Percentiles rank a stretch among this genome's conserved stretches.
Evolutionary conservation across 1,140 invertebrate species (phyloP).

Genomic region (Anoplolepis gracilipes): DNA sequence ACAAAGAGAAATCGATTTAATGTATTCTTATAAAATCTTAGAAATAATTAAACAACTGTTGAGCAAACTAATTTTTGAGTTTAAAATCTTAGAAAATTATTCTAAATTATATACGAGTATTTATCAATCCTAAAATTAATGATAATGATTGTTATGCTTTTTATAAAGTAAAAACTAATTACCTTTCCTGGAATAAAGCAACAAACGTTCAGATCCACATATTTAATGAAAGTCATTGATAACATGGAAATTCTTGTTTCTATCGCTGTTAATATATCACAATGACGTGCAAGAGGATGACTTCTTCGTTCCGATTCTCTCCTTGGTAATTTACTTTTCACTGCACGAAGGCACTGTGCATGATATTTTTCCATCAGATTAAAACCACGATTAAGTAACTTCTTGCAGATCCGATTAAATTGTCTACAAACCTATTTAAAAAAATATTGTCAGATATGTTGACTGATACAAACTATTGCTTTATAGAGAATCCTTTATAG

Average conservation of each 20-base stretch:
- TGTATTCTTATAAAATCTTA: no score
- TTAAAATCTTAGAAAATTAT: no score
- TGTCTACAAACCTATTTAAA: slow-evolving; percentile 91
- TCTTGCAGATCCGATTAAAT: slow-evolving; percentile 91
- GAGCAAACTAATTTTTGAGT: no score
- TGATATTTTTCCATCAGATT: slow-evolving; percentile 92
- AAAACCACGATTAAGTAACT: slow-evolving; percentile 93
- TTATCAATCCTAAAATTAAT: not conserved
- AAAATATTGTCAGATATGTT: no score
- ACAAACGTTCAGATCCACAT: slow-evolving; percentile 92
- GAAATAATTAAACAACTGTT: no score
- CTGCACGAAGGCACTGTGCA: slow-evolving; percentile 90
- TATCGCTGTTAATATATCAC: slow-evolving; percentile 95
- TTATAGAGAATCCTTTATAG: not conserved
- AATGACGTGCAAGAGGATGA: slow-evolving; percentile 94
- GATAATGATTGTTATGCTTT: not conserved
- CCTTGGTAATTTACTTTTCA: slow-evolving; percentile 94
- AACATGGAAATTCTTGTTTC: slow-evolving; percentile 96
- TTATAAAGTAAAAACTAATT: slow-evolving; percentile 14
- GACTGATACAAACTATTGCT: no score
- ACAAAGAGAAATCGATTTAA: no score
- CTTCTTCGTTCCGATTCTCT: slow-evolving; percentile 95
- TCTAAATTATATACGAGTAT: not conserved
- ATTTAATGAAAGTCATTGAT: slow-evolving; percentile 96
- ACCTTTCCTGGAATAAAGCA: slow-evolving; percentile 98